Evolutionary conservation across 2,113 vertebrate species (phyloP), one percentile per base, ranked within the genome.

Genomic region (Etheostoma spectabile): DNA sequence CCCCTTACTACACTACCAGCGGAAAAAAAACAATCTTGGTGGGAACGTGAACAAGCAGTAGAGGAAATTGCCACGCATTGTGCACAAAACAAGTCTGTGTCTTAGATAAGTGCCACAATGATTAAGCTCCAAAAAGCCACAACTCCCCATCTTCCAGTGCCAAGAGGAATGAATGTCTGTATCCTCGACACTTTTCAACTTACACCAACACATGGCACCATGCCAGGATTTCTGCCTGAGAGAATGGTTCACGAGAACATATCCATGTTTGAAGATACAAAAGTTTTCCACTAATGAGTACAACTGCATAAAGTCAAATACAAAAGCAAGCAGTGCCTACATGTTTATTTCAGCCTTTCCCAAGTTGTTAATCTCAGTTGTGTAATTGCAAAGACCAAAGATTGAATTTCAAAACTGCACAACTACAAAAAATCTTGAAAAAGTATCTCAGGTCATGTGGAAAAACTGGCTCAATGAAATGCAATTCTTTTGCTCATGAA

Each of bases 221-320:
- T 12, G 69, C 74, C 80, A 78, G 18, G 21, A 16, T n/a, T 62
- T 70, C 19, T 70, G 75, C 49, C 55, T 51, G 27, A 56, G 70
- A 77, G 55, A 73, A 61, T 38, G 7, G 30, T 49, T 69, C 30
- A 35, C 33, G 6, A 5, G 27, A 72, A 63, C 56, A 8, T 21
- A 16, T n/a, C 21, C 19, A 30, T 74, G 33, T 80, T 77, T 63
- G n/a, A 60, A 79, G 10, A 83, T 63, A 27, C 55, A 49, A 66
- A 87, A 69, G 62, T 75, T 59, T 73, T 46, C 66, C 30, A 52
- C 71, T 81, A 85, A 85, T 83, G 63, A 83, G 68, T 57, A 56
- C 57, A 55, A 52, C 46, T 64, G 55, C 48, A 59, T 74, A 59
- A 63, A 56, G n/a, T 22, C 6, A 6, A 52, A 69, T 48, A 67